Evolutionary conservation across 2,888 invertebrate genomes (phyloP).

Genomic region (Laothoe populi): DNA sequence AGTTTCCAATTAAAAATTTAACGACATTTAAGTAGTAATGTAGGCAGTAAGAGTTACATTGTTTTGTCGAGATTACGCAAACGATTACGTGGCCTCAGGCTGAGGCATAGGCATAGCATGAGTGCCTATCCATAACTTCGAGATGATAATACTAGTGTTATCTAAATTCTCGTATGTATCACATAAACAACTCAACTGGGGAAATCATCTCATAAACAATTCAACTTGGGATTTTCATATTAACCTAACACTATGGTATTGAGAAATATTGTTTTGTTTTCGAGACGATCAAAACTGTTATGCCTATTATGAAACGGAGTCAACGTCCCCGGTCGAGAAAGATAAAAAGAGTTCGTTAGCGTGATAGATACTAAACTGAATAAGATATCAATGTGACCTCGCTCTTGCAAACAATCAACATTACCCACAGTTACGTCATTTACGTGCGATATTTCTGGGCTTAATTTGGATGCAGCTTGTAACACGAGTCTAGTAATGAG

Average conservation of each 20-base stretch:
- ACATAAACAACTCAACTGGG: background rate
- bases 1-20: slow-evolving; percentile 39
- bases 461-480: slow-evolving; percentile 23
- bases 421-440: slow-evolving; percentile 40
- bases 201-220: background rate
- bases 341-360: background rate
- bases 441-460: slow-evolving; percentile 34
- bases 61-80: slow-evolving; percentile 12
- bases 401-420: slow-evolving; percentile 46
- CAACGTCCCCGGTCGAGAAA: background rate
- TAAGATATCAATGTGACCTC: slow-evolving; percentile 36
- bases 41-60: slow-evolving; percentile 20
- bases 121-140: too few species aligned
- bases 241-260: too few species aligned
- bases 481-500: slow-evolving; percentile 23
- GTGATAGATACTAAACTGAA: slow-evolving; percentile 14
- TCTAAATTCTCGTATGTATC: background rate
- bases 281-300: background rate
- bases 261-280: background rate
- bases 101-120: too few species aligned
- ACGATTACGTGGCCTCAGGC: background rate
- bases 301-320: background rate
- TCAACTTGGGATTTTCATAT: background rate
- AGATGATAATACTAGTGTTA: slow-evolving; percentile 8
- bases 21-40: slow-evolving; percentile 29